Percentiles rank a stretch among this genome's conserved stretches.
phyloP scores from a whole-genome alignment of 2,888 invertebrate genomes.

The Dastarcus helophoroides region DNA sequence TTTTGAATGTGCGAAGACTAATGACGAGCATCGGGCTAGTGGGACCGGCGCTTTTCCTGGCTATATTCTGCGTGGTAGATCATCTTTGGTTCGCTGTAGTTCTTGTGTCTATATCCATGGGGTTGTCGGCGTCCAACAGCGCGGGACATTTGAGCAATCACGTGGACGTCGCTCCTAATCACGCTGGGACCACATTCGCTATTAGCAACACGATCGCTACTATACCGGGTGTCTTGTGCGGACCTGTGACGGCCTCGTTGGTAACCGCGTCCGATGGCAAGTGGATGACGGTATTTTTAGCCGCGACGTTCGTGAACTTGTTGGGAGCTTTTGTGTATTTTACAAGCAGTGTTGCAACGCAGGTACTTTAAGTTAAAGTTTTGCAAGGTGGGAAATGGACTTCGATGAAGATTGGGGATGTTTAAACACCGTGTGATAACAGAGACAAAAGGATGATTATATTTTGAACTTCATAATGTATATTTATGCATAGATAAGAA shows the following conservation, averaged over 20 bases:
- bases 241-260: slow-evolving; percentile 63
- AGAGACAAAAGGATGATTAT: too few relatives aligned
- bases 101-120: slow-evolving; percentile 64
- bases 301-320: slow-evolving; percentile 60
- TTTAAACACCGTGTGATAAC: too few relatives aligned
- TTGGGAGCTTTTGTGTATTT: slow-evolving; percentile 61
- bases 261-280: slow-evolving; percentile 58
- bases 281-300: slow-evolving; percentile 63
- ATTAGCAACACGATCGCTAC: slow-evolving; percentile 67
- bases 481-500: background rate
- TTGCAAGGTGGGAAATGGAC: too few relatives aligned
- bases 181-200: slow-evolving; percentile 66
- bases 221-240: slow-evolving; percentile 62
- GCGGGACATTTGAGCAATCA: slow-evolving; percentile 68
- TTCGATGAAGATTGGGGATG: too few relatives aligned
- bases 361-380: slow-evolving; percentile 47
- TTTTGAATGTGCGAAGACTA: slow-evolving; percentile 55
- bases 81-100: slow-evolving; percentile 56
- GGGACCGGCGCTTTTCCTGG: slow-evolving; percentile 58
- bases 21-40: slow-evolving; percentile 63
- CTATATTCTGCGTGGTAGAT: slow-evolving; percentile 59
- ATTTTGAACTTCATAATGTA: too few relatives aligned
- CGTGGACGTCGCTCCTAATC: slow-evolving; percentile 65
- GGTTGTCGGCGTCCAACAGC: slow-evolving; percentile 62
- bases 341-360: slow-evolving; percentile 59